Evolutionary conservation across 2,797 vertebrate genomes (phyloP).

Genomic region (Lates japonicus): DNA sequence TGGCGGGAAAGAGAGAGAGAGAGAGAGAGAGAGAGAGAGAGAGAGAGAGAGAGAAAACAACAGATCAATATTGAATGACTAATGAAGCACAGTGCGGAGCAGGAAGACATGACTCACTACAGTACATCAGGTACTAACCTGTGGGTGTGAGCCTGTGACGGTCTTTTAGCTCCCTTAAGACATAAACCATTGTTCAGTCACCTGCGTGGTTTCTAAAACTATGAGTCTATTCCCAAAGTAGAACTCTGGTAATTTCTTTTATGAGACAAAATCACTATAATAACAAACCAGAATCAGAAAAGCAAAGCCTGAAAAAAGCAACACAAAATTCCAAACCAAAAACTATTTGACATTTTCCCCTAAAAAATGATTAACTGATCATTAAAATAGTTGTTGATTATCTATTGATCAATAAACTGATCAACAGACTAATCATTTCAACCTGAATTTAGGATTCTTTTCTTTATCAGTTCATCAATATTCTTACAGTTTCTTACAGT

Average conservation of each 20-base stretch:
- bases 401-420: not conserved
- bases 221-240: not conserved
- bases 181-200: conserved; percentile 9
- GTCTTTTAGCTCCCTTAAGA: not conserved
- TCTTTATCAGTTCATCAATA: not conserved
- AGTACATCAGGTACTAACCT: conserved; percentile 32
- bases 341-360: not conserved
- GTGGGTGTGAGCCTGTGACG: conserved; percentile 26
- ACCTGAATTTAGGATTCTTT: not conserved
- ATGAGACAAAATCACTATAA: not conserved
- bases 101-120: conserved; percentile 48
- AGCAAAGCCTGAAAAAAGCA: not conserved
- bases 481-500: not conserved
- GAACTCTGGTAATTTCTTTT: not conserved
- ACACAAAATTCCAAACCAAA: not conserved
- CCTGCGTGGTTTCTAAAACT: not conserved
- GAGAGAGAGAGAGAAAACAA: conserved; percentile 16
- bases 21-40: not conserved
- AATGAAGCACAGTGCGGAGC: conserved; percentile 18
- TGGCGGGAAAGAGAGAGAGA: not conserved
- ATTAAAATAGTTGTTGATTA: not conserved
- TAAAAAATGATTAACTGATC: not conserved
- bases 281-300: conserved; percentile 3
- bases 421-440: not conserved
- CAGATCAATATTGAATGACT: conserved; percentile 53